Conservation (phyloP, 2,113 vertebrate genomes). For the Falco punctatus region DNA sequence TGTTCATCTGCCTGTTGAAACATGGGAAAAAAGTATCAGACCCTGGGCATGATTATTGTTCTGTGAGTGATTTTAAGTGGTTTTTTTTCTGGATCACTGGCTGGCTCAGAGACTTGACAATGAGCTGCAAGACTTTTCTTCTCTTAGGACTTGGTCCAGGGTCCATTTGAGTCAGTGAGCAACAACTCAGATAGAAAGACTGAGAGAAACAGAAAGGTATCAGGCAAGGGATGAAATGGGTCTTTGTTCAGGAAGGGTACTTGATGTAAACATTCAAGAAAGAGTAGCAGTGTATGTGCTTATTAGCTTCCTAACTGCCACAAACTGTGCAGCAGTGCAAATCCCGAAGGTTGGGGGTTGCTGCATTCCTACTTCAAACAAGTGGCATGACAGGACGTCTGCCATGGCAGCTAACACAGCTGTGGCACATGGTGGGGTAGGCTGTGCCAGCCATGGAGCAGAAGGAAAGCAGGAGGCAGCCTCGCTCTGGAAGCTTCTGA, state of each 20-base stretch:
- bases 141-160: not conserved
- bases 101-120: not conserved
- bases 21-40: not conserved
- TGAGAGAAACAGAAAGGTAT: not conserved
- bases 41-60: not conserved
- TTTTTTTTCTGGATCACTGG: not conserved
- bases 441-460: not conserved
- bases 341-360: not conserved
- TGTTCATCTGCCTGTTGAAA: not conserved
- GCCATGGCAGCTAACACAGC: not conserved
- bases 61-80: not conserved
- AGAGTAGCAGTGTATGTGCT: not conserved
- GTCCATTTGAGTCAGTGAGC: not conserved
- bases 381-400: not conserved
- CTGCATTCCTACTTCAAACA: not conserved
- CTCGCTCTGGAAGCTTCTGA: not conserved
- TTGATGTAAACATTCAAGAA: not conserved
- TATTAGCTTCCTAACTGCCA: not conserved
- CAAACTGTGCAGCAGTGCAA: accelerated
- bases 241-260: not conserved
- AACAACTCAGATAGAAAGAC: not conserved
- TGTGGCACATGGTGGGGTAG: accelerated
- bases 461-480: not conserved
- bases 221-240: not conserved
- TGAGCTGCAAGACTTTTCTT: not conserved